phyloP scores from a whole-genome alignment of 2,888 invertebrate species.

The Catotricha subobsoleta region DNA sequence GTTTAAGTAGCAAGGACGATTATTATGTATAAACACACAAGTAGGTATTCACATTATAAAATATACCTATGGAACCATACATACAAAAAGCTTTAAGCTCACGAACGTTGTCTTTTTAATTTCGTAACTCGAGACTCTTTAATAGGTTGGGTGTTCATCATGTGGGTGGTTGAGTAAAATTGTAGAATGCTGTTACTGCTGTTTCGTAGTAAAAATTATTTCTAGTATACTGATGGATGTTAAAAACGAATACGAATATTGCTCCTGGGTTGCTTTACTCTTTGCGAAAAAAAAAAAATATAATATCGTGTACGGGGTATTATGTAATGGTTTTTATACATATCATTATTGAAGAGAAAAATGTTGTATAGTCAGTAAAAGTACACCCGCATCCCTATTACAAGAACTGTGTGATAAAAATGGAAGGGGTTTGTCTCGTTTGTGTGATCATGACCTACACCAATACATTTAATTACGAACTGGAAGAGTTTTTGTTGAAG shows the following conservation, averaged over 20 bases:
- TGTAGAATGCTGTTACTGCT: too few species aligned
- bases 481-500: conserved; percentile 6
- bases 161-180: not conserved
- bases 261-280: not conserved
- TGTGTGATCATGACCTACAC: conserved; percentile 7
- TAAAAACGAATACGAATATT: not conserved
- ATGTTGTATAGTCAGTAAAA: not conserved
- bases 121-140: conserved; percentile 5
- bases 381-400: not conserved
- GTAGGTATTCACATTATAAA: too few species aligned
- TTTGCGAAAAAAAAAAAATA: not conserved
- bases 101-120: conserved; percentile 5
- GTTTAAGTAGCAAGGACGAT: too few species aligned
- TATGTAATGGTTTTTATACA: not conserved
- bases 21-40: too few species aligned
- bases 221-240: not conserved
- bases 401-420: not conserved
- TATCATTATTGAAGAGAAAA: not conserved
- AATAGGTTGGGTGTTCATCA: not conserved
- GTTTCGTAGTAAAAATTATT: not conserved
- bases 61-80: too few species aligned
- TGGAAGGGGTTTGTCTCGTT: conserved; percentile 1
- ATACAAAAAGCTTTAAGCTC: conserved; percentile 1
- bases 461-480: conserved; percentile 7
- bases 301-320: too few species aligned